Evolutionary conservation across 2,888 invertebrate species (phyloP).

Genomic region (Cheilosia scutellata): DNA sequence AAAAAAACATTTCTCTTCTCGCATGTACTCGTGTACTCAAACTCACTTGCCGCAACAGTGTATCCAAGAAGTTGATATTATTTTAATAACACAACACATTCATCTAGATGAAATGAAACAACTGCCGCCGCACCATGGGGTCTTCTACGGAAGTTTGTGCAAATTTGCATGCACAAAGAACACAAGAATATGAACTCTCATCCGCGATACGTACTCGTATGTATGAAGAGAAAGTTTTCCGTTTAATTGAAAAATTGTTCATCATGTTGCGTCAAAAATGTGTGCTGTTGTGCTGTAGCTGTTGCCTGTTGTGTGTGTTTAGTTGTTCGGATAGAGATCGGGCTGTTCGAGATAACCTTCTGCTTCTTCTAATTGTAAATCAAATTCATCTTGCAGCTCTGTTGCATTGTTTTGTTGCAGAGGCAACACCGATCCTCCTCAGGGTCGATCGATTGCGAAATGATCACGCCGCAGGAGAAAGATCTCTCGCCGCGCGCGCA

Average conservation of each 20-base stretch:
- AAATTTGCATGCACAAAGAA: conserved; percentile 69
- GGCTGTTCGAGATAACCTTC: conserved; percentile 54
- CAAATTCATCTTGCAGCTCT: conserved; percentile 45
- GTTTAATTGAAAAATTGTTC: conserved; percentile 65
- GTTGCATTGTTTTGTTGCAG: conserved; percentile 32
- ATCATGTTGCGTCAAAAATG: conserved; percentile 64
- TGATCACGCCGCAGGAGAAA: conserved; percentile 15
- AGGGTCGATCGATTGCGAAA: conserved; percentile 63
- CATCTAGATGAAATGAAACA: conserved; percentile 44
- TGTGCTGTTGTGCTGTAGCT: not conserved
- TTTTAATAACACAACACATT: conserved; percentile 49
- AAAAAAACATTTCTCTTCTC: conserved; percentile 34
- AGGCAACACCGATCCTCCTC: conserved; percentile 30
- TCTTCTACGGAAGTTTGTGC: conserved; percentile 56
- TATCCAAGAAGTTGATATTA: conserved; percentile 49
- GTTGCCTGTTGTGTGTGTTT: not conserved
- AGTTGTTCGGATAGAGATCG: conserved; percentile 21
- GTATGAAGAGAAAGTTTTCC: conserved; percentile 55
- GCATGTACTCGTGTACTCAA: not conserved
- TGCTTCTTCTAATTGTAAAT: conserved; percentile 67
- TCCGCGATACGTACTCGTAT: conserved; percentile 6
- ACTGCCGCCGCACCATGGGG: conserved; percentile 51
- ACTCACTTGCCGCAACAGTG: not conserved
- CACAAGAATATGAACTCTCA: conserved; percentile 40
- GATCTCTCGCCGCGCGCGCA: conserved; percentile 31